A percentile compares a stretch with the other conserved stretches of the same genome.
These are phyloP conservation scores for Sandelia bainsii DNA, from an alignment of 2,797 vertebrate species.

Conservation along the genomic window DNA sequence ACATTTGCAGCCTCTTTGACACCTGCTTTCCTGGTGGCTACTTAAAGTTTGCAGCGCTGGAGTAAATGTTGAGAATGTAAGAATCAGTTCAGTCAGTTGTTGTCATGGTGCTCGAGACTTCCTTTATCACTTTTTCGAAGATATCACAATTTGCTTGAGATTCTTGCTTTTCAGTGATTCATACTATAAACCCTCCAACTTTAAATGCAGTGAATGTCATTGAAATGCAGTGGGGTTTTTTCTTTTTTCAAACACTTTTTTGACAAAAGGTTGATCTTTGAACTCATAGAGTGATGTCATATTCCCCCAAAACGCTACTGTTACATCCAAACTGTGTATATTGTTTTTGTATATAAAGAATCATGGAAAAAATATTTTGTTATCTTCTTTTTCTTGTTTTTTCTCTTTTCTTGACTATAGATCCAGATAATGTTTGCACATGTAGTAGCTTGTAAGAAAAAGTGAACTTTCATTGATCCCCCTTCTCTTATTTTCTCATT, in stretches of 20 bases:
- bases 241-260: conserved; percentile 3
- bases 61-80: conserved; percentile 43
- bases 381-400: neutral
- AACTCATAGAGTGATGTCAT: conserved; percentile 40
- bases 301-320: conserved; percentile 46
- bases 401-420: neutral
- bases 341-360: conserved; percentile 74
- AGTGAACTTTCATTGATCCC: neutral
- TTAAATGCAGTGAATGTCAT: neutral
- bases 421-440: neutral
- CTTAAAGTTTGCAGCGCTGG: neutral
- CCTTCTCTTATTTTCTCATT: neutral
- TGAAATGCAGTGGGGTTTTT: too few species aligned
- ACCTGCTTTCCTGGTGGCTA: neutral
- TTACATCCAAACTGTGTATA: conserved; percentile 55
- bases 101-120: conserved; percentile 20
- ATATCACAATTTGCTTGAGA: neutral
- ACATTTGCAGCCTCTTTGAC: neutral
- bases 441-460: neutral
- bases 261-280: conserved; percentile 24
- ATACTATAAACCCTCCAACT: neutral
- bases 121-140: conserved; percentile 14
- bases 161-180: neutral
- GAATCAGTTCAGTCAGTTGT: conserved; percentile 8
- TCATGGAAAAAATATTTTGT: conserved; percentile 26